Conservation (phyloP, 2,113 vertebrate species). For the Corynorhinus townsendii region DNA sequence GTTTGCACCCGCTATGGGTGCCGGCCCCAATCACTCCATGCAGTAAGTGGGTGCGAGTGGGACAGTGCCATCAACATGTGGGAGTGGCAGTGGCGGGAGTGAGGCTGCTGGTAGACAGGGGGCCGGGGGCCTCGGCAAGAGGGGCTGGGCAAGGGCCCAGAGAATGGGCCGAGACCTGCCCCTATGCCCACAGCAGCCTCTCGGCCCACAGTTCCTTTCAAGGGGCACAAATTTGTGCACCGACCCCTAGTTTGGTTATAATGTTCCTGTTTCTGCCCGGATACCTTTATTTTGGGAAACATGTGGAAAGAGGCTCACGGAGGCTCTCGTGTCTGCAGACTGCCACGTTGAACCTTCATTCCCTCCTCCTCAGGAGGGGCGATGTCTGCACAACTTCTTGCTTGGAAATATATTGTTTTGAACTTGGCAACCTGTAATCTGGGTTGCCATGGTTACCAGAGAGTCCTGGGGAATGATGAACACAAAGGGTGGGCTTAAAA, state of each 20-base stretch:
- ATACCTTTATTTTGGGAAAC: background rate
- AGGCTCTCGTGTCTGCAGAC: background rate
- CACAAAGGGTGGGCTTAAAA: constrained; percentile 66
- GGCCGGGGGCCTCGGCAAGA: no score
- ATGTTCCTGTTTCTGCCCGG: rapidly evolving
- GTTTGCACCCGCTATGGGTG: no score
- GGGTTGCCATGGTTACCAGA: constrained; percentile 78
- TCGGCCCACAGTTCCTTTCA: no score
- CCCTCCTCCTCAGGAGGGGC: background rate
- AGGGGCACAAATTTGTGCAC: no score
- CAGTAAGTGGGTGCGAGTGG: no score
- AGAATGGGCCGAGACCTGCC: no score
- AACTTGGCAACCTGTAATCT: constrained; percentile 57
- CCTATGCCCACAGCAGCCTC: no score
- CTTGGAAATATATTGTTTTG: constrained; percentile 44
- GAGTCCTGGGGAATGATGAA: constrained; percentile 56
- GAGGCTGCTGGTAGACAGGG: no score
- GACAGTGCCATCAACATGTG: no score
- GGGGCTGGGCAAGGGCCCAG: no score
- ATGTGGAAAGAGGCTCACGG: rapidly evolving
- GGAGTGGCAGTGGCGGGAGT: no score
- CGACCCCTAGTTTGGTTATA: background rate
- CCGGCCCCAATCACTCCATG: no score
- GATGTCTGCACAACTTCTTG: constrained; percentile 45
- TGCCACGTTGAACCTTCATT: background rate